A percentile compares a stretch with the other conserved stretches of the same genome.
phyloP scores from a whole-genome alignment of 2,888 invertebrate species.

The Lamproptera curius region DNA sequence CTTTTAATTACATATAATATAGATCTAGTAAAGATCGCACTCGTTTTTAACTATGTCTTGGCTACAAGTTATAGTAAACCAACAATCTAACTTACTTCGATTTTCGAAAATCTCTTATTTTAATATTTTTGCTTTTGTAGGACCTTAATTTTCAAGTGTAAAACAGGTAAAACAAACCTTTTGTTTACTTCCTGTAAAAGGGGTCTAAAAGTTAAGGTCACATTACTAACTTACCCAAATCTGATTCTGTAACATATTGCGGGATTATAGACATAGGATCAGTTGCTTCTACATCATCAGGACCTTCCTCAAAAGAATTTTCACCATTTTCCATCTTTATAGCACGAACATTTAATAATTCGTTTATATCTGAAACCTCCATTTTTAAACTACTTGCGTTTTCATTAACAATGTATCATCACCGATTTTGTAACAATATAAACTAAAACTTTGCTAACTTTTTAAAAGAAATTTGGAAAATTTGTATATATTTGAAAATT shows the following conservation, averaged over 20 bases:
- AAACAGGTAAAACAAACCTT: no score
- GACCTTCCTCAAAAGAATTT: conserved; percentile 46
- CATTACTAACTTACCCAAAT: conserved; percentile 57
- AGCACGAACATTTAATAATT: conserved; percentile 56
- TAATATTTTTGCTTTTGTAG: no score
- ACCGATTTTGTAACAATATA: not conserved
- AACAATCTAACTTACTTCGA: no score
- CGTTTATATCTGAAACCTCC: conserved; percentile 66
- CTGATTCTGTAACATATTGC: conserved; percentile 69
- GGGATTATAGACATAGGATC: conserved; percentile 62
- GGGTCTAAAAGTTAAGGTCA: not conserved
- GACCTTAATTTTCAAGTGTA: no score
- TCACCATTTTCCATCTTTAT: conserved; percentile 68
- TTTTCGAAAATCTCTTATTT: no score
- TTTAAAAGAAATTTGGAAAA: conserved; percentile 31
- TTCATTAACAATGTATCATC: not conserved
- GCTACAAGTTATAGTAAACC: no score
- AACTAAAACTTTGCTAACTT: conserved; percentile 23
- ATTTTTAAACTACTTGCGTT: conserved; percentile 33
- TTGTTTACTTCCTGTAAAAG: no score
- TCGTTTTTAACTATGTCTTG: no score
- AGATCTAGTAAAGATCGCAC: no score
- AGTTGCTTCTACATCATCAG: conserved; percentile 40
- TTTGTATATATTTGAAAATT: conserved; percentile 53
- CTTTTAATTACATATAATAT: no score